Evolutionary conservation across 2,888 invertebrate genomes (phyloP).

Genomic region (Eupithecia exiguata): DNA sequence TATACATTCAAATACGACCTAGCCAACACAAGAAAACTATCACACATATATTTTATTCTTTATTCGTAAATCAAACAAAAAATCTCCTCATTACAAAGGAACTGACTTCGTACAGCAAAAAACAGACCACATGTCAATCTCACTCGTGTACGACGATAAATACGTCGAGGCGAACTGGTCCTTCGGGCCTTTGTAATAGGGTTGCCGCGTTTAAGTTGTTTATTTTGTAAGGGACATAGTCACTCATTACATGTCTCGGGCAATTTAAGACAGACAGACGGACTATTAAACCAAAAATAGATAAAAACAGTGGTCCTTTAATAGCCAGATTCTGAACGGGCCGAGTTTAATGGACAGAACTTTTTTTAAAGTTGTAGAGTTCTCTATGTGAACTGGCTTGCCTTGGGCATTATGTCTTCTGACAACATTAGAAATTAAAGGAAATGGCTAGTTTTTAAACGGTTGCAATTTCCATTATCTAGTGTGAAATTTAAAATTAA

Average conservation of each 20-base stretch:
- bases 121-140: constrained; percentile 69
- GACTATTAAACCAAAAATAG: constrained; percentile 62
- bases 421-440: neutral
- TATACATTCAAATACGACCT: neutral
- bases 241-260: constrained; percentile 59
- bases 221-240: constrained; percentile 45
- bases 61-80: constrained; percentile 24
- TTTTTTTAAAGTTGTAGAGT: neutral
- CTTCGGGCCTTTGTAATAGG: constrained; percentile 33
- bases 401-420: neutral
- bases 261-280: constrained; percentile 70
- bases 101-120: constrained; percentile 52
- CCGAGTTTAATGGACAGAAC: constrained; percentile 8
- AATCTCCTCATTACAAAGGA: constrained; percentile 43
- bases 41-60: neutral
- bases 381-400: neutral
- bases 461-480: neutral
- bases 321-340: constrained; percentile 46
- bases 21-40: neutral
- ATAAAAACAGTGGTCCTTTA: constrained; percentile 55
- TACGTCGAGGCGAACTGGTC: constrained; percentile 36
- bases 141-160: constrained; percentile 29
- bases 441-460: neutral
- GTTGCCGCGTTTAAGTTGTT: constrained; percentile 38
- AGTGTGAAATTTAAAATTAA: neutral